Percentiles rank a stretch among this genome's conserved stretches.
phyloP scores from a whole-genome alignment of 2,888 invertebrate genomes.

The Malacosoma neustria region DNA sequence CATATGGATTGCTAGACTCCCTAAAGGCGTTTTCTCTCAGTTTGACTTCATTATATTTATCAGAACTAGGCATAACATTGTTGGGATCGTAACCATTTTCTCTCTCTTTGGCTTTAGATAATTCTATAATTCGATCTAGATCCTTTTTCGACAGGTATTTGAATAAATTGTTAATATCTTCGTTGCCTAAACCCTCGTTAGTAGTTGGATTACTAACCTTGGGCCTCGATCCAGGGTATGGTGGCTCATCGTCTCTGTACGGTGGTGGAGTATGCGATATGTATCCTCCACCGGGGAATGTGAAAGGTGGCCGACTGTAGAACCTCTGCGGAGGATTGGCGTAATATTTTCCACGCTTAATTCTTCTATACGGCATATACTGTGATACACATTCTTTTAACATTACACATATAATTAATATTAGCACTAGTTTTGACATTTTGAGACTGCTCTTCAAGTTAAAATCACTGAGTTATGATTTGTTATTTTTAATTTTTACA shows the following conservation, averaged over 20 bases:
- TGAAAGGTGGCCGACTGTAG: slow-evolving; percentile 39
- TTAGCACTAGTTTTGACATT: slow-evolving; percentile 7
- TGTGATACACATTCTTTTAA: slow-evolving; percentile 12
- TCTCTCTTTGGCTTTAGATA: slow-evolving; percentile 31
- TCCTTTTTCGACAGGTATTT: slow-evolving; percentile 57
- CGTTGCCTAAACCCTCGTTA: slow-evolving; percentile 43
- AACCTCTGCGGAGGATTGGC: slow-evolving; percentile 37
- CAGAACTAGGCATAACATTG: slow-evolving; percentile 5
- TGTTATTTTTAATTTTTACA: no score
- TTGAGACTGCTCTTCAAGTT: no score
- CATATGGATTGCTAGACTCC: slow-evolving; percentile 8
- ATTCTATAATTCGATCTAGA: slow-evolving; percentile 48
- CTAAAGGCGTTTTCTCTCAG: slow-evolving; percentile 13
- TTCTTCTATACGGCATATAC: slow-evolving; percentile 25
- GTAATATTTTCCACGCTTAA: slow-evolving; percentile 50
- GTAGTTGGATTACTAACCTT: slow-evolving; percentile 49
- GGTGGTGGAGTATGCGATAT: slow-evolving; percentile 55
- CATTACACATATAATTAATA: background rate
- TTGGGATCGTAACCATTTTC: slow-evolving; percentile 14
- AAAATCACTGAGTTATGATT: no score
- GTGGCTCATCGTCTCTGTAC: slow-evolving; percentile 17
- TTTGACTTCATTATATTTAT: slow-evolving; percentile 11
- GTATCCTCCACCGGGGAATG: slow-evolving; percentile 27
- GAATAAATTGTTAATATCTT: slow-evolving; percentile 49
- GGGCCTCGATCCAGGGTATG: slow-evolving; percentile 4